Percentiles rank a stretch among this genome's conserved stretches.
Evolutionary conservation across 2,888 invertebrate species (phyloP).

Genomic region (Tenthredo mesomela): DNA sequence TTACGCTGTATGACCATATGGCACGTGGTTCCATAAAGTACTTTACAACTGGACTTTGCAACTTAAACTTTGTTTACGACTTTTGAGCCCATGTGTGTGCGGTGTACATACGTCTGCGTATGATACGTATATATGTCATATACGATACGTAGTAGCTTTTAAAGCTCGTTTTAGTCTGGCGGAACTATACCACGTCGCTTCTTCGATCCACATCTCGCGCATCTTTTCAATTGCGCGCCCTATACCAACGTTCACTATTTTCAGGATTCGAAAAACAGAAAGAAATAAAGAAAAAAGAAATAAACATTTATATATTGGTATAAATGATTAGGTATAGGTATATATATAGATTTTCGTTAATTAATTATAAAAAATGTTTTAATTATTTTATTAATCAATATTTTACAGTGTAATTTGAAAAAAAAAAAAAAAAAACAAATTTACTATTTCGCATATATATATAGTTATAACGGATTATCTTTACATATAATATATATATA

Average conservation of each 20-base stretch:
- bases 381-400: constrained; percentile 42
- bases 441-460: not conserved
- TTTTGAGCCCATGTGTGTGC: not conserved
- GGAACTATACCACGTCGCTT: not conserved
- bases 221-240: constrained; percentile 12
- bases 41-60: constrained; percentile 25
- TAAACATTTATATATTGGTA: not conserved
- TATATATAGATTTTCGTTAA: not conserved
- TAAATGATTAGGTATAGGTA: not conserved
- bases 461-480: constrained; percentile 12
- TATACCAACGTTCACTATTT: not conserved
- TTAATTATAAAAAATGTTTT: constrained; percentile 39
- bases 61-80: constrained; percentile 5
- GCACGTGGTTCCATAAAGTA: not conserved
- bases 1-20: not conserved
- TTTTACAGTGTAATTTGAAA: constrained; percentile 37
- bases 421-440: not conserved
- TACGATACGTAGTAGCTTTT: not conserved
- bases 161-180: constrained; percentile 2
- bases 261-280: not conserved
- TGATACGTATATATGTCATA: not conserved
- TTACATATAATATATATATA: not conserved
- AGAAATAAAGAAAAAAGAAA: not conserved
- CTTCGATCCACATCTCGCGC: constrained; percentile 17
- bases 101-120: not conserved